phyloP scores from a whole-genome alignment of 2,113 vertebrate genomes.

The Syngnathus typhle region DNA sequence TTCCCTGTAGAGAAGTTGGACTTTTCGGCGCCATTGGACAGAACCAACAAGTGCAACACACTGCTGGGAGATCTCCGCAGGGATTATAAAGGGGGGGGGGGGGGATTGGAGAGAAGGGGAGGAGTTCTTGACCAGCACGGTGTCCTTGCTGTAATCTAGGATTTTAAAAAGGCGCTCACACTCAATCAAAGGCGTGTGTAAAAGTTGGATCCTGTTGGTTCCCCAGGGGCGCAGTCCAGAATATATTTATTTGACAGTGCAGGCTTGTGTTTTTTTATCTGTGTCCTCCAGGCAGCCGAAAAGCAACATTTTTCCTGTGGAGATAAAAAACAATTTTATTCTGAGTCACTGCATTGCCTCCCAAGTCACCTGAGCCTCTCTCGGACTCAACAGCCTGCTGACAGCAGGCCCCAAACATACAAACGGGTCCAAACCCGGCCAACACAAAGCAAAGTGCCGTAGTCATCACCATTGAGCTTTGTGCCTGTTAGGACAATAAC shows the following conservation, averaged over 20 bases:
- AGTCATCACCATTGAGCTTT: slow-evolving; percentile 65
- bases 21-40: background rate
- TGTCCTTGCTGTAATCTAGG: slow-evolving; percentile 52
- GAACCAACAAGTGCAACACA: slow-evolving; percentile 22
- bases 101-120: slow-evolving; percentile 41
- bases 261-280: background rate
- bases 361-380: background rate
- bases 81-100: slow-evolving; percentile 49
- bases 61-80: slow-evolving; percentile 46
- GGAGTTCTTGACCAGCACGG: slow-evolving; percentile 44
- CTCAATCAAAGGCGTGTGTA: background rate
- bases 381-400: slow-evolving; percentile 45
- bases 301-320: slow-evolving; percentile 33
- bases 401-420: slow-evolving; percentile 8
- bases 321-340: slow-evolving; percentile 40
- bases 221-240: background rate
- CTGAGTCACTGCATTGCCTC: background rate
- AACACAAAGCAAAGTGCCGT: slow-evolving; percentile 62
- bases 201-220: background rate
- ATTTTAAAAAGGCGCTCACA: slow-evolving; percentile 22
- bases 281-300: slow-evolving; percentile 29
- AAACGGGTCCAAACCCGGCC: slow-evolving; percentile 19
- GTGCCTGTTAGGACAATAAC: background rate
- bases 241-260: background rate
- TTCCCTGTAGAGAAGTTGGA: background rate